Evolutionary conservation across 2,113 vertebrate species (phyloP).

Genomic region (Limnothrissa miodon): DNA sequence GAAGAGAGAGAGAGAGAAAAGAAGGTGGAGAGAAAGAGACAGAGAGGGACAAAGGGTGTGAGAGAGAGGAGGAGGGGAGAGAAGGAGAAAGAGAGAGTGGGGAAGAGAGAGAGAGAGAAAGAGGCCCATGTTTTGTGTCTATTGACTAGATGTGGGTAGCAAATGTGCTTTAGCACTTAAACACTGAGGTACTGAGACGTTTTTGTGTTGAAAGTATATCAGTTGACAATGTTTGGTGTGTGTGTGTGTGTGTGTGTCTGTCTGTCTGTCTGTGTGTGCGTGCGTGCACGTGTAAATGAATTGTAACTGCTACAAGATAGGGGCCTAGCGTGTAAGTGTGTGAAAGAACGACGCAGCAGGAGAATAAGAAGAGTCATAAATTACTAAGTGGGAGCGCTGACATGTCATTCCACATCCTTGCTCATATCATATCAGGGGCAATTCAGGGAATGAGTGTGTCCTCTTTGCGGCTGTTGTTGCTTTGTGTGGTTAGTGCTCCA

Average conservation of each 20-base stretch:
- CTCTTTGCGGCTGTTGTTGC: not conserved
- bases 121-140: not conserved
- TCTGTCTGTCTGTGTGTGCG: not conserved
- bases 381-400: not conserved
- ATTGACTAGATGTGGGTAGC: not conserved
- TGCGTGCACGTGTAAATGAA: not conserved
- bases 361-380: not conserved
- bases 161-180: not conserved
- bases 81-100: too few species aligned
- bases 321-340: not conserved
- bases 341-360: not conserved
- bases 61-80: not conserved
- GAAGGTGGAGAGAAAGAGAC: not conserved
- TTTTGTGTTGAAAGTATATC: not conserved
- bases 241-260: not conserved
- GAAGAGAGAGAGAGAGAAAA: not conserved
- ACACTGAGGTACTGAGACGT: not conserved
- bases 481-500: not conserved
- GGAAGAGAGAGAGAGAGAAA: too few species aligned
- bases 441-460: not conserved
- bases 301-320: not conserved
- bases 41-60: too few species aligned
- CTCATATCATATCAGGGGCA: too few species aligned
- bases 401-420: conserved; percentile 1
- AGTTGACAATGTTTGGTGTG: not conserved